Evolutionary conservation across 2,113 vertebrate genomes (phyloP).

Genomic region (Nothocercus julius): DNA sequence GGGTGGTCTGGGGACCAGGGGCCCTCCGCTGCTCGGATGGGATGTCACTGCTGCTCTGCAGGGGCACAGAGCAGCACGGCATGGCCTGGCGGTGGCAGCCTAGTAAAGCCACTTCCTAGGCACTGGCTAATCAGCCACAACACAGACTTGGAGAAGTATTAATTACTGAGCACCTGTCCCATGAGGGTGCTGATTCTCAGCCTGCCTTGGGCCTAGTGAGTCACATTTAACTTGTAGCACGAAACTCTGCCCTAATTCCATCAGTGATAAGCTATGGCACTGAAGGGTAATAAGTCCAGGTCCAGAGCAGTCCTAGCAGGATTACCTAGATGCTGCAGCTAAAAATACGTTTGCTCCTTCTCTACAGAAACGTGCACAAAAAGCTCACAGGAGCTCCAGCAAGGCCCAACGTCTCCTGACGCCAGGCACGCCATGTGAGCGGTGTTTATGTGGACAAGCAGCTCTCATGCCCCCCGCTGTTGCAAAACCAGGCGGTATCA

Average conservation of each 20-base stretch:
- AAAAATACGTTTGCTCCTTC: accelerated
- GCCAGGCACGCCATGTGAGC: neutral
- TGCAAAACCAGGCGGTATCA: neutral
- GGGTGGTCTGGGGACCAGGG: accelerated
- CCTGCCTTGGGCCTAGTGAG: neutral
- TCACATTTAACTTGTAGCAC: neutral
- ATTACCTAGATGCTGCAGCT: neutral
- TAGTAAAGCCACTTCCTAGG: neutral
- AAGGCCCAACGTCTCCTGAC: accelerated
- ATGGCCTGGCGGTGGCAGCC: neutral
- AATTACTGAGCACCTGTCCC: neutral
- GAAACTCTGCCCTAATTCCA: neutral
- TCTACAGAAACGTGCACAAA: neutral
- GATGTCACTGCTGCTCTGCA: neutral
- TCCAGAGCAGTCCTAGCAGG: neutral
- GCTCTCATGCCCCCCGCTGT: neutral
- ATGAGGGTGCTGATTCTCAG: neutral
- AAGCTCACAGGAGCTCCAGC: neutral
- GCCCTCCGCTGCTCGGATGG: neutral
- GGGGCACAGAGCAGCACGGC: neutral
- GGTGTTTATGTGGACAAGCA: neutral
- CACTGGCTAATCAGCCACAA: neutral
- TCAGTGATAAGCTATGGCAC: neutral
- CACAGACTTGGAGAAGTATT: neutral
- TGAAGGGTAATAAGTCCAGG: neutral